A percentile compares a stretch with the other conserved stretches of the same genome.
Evolutionary conservation across 2,113 vertebrate genomes (phyloP).

Genomic region (Odocoileus virginianus): DNA sequence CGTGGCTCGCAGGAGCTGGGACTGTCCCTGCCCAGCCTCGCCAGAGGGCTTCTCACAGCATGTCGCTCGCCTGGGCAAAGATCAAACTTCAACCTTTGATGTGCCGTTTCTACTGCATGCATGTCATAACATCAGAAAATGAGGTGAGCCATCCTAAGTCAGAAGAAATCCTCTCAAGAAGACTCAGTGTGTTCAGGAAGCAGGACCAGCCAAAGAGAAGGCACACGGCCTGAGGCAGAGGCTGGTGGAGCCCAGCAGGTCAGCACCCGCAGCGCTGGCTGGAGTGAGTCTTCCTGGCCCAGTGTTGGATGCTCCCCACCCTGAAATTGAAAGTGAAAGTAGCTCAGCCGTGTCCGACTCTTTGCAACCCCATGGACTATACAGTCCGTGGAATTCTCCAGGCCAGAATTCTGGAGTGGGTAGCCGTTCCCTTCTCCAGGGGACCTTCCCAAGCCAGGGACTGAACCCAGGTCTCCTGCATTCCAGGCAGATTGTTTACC

Average conservation of each 20-base stretch:
- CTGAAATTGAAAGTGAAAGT: not conserved
- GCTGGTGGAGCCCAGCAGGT: not conserved
- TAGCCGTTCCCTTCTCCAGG: not conserved
- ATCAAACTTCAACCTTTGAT: not conserved
- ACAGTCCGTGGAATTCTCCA: not conserved
- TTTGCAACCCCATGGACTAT: not conserved
- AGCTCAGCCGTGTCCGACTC: not conserved
- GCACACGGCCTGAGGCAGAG: too few species aligned
- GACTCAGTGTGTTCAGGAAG: not conserved
- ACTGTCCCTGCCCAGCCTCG: not conserved
- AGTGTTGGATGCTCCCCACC: not conserved
- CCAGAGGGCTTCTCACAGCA: not conserved
- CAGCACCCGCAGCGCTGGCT: not conserved
- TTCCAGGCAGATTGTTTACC: not conserved
- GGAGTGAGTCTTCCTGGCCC: not conserved
- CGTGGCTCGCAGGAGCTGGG: not conserved
- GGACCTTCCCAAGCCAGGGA: not conserved
- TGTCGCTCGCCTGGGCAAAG: fast-evolving
- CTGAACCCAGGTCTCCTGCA: not conserved
- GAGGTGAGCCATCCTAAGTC: not conserved
- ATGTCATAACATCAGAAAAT: not conserved
- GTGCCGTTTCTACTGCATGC: not conserved
- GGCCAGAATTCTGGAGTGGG: not conserved
- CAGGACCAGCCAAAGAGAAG: not conserved
- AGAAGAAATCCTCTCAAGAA: not conserved